phyloP scores from a whole-genome alignment of 2,888 invertebrate species.

The Dione vanillae region DNA sequence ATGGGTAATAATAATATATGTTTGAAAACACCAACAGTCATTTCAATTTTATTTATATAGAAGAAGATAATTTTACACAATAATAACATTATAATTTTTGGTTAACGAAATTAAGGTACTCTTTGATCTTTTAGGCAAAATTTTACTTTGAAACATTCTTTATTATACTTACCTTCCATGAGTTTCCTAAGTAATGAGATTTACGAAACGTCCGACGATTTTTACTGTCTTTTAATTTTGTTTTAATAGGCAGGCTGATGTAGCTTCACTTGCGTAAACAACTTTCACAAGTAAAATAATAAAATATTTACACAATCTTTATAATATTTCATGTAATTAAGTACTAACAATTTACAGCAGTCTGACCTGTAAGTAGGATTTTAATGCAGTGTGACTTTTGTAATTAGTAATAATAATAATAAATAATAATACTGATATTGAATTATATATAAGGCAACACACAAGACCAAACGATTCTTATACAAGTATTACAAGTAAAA shows the following conservation, averaged over 20 bases:
- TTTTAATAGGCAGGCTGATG: not conserved
- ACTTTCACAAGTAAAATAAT: not conserved
- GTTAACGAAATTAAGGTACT: conserved; percentile 2
- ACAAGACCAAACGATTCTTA: no score
- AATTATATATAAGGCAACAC: no score
- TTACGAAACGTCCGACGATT: not conserved
- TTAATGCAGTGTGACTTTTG: no score
- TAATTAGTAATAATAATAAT: no score
- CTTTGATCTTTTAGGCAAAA: conserved; percentile 1
- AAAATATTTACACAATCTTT: not conserved
- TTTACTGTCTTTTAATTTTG: conserved; percentile 11
- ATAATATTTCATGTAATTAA: not conserved
- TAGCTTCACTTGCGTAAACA: not conserved
- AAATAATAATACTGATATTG: no score
- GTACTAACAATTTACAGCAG: not conserved
- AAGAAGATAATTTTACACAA: no score
- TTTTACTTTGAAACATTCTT: conserved; percentile 9
- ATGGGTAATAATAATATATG: no score
- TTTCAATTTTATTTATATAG: no score
- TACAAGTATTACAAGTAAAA: no score
- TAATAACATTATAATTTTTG: not conserved
- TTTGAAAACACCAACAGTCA: no score
- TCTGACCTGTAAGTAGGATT: no score
- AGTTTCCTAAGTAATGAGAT: conserved; percentile 5
- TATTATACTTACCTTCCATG: conserved; percentile 4